Percentiles rank a stretch among this genome's conserved stretches.
These are phyloP conservation scores for Drosophila ambigua DNA, from an alignment of 1,140 invertebrate species.

Conservation along the genomic window DNA sequence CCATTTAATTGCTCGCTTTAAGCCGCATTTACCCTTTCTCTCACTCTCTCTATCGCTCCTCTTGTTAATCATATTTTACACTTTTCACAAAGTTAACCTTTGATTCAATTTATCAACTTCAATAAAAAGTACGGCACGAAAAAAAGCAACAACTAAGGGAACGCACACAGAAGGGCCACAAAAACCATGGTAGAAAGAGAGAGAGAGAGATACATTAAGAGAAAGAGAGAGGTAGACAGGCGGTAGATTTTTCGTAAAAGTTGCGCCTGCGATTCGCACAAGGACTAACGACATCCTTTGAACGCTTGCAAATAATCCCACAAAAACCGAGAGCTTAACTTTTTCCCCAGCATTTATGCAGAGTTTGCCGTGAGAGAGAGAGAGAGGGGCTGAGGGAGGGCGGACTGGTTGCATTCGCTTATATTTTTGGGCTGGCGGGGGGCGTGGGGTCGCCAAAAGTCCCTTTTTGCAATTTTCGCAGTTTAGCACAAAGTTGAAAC, in stretches of 20 bases:
- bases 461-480: slow-evolving; percentile 59
- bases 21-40: background rate
- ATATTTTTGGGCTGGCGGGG: slow-evolving; percentile 9
- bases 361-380: slow-evolving; percentile 6
- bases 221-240: background rate
- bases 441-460: slow-evolving; percentile 14
- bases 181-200: slow-evolving; percentile 30
- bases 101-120: slow-evolving; percentile 73
- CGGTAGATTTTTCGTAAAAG: slow-evolving; percentile 28
- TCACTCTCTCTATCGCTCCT: background rate
- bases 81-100: slow-evolving; percentile 66
- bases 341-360: slow-evolving; percentile 69
- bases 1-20: slow-evolving; percentile 40
- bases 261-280: slow-evolving; percentile 54
- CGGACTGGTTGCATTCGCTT: slow-evolving; percentile 31
- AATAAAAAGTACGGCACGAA: slow-evolving; percentile 46
- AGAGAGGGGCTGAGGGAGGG: too few species aligned
- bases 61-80: slow-evolving; percentile 44
- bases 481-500: slow-evolving; percentile 78
- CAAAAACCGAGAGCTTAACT: slow-evolving; percentile 77
- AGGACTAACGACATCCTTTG: slow-evolving; percentile 72
- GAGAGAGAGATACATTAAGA: slow-evolving; percentile 1
- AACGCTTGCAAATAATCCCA: slow-evolving; percentile 74
- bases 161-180: slow-evolving; percentile 35
- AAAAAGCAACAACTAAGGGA: slow-evolving; percentile 17